Conservation (phyloP, 2,888 invertebrate genomes). For the Ecliptopera silaceata region DNA sequence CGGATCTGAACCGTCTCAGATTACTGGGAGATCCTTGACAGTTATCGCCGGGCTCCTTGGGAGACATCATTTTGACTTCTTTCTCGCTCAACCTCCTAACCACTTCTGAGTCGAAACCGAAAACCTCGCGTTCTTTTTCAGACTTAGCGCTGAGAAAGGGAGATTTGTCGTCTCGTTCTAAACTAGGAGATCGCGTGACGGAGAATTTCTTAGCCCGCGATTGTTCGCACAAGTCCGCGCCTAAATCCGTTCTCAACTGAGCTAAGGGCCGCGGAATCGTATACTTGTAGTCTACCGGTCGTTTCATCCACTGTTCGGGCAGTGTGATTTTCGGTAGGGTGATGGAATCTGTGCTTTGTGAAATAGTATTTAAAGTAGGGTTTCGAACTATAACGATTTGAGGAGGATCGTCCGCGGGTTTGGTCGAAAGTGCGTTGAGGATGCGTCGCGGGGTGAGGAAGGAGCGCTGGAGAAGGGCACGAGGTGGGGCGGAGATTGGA, state of each 20-base stretch:
- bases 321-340: constrained; percentile 65
- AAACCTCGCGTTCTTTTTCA: constrained; percentile 55
- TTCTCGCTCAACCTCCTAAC: constrained; percentile 55
- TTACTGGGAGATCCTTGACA: constrained; percentile 62
- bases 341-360: constrained; percentile 38
- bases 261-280: constrained; percentile 69
- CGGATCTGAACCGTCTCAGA: constrained; percentile 65
- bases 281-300: constrained; percentile 69
- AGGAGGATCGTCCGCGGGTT: constrained; percentile 42
- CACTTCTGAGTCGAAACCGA: constrained; percentile 66
- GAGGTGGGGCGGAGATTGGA: constrained; percentile 38
- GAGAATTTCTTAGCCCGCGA: constrained; percentile 69
- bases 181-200: constrained; percentile 74
- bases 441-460: constrained; percentile 40
- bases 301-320: constrained; percentile 75
- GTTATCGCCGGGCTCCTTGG: constrained; percentile 45
- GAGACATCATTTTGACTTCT: constrained; percentile 48
- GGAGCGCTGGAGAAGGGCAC: constrained; percentile 28
- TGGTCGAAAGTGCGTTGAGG: constrained; percentile 41
- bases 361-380: constrained; percentile 34
- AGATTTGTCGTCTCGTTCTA: constrained; percentile 80
- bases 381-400: constrained; percentile 49
- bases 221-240: constrained; percentile 61
- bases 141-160: constrained; percentile 66
- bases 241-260: constrained; percentile 61